A percentile compares a stretch with the other conserved stretches of the same genome.
Conservation (phyloP, 92 coral and sea anemone genomes). For the Chrysogorgia sp. region DNA sequence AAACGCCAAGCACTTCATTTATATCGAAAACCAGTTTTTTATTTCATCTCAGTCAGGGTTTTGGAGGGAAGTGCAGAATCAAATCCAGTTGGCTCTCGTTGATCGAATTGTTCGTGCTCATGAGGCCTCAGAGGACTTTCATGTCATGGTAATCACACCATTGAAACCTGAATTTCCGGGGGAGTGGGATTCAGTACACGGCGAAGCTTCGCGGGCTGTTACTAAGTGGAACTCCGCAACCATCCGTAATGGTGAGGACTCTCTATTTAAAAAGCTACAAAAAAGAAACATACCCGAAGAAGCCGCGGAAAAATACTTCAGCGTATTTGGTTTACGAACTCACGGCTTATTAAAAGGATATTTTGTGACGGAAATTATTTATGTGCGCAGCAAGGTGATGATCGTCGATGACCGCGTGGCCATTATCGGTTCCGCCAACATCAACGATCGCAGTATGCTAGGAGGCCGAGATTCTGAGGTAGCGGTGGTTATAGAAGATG, state of each 20-base stretch:
- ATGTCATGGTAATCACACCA: constrained; percentile 58
- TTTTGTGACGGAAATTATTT: constrained; percentile 52
- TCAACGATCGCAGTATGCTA: constrained; percentile 64
- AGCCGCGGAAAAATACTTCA: constrained; percentile 25
- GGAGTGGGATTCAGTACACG: constrained; percentile 38
- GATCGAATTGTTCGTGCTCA: constrained; percentile 55
- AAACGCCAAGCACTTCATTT: constrained; percentile 43
- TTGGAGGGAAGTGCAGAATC: constrained; percentile 13
- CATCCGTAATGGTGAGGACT: constrained; percentile 36
- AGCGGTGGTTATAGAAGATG: constrained; percentile 52
- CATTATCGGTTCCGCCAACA: constrained; percentile 63
- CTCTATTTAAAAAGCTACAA: constrained; percentile 43
- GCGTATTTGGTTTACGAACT: constrained; percentile 51
- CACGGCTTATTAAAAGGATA: constrained; percentile 26
- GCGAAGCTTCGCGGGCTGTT: constrained; percentile 33
- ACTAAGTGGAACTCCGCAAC: constrained; percentile 51
- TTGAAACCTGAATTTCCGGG: constrained; percentile 56
- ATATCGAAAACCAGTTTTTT: constrained; percentile 52
- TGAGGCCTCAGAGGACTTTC: constrained; percentile 45
- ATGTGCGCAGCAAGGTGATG: constrained; percentile 67
- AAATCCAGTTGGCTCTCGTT: constrained; percentile 35
- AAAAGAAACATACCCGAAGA: constrained; percentile 33
- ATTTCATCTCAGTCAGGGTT: constrained; percentile 44
- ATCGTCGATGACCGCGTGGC: constrained; percentile 66
- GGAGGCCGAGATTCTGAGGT: constrained; percentile 63